A percentile compares a stretch with the other conserved stretches of the same genome.
phyloP scores from a whole-genome alignment of 1,140 invertebrate species.

The Trypoxylus dichotomus region DNA sequence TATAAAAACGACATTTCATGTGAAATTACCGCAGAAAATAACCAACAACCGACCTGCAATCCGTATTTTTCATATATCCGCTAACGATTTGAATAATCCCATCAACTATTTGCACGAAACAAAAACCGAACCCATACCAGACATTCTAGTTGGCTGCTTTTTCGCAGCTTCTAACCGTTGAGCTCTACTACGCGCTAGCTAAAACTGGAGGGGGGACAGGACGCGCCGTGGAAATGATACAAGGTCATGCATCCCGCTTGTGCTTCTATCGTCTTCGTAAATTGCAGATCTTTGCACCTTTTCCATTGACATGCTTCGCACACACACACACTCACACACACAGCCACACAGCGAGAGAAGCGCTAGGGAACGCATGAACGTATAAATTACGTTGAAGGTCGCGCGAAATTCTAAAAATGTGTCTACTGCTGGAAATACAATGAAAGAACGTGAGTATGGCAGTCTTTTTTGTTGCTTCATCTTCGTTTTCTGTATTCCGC shows the following conservation, averaged over 20 bases:
- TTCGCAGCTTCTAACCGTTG: background rate
- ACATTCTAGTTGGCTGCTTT: background rate
- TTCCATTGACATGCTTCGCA: background rate
- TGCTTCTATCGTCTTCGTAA: background rate
- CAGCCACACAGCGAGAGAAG: background rate
- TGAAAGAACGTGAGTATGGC: background rate
- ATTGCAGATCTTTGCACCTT: background rate
- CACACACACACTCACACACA: background rate
- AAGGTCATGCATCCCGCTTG: constrained; percentile 16
- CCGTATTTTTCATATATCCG: too few species aligned
- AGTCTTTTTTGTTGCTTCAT: background rate
- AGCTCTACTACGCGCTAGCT: background rate
- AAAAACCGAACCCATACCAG: background rate
- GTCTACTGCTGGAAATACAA: background rate
- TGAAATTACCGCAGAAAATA: too few species aligned
- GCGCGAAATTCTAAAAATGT: background rate
- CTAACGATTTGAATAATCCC: background rate
- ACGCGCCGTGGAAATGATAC: constrained; percentile 3
- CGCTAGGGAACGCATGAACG: background rate
- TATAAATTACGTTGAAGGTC: background rate
- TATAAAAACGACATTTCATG: too few species aligned
- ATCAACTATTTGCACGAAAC: background rate
- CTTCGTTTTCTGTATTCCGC: background rate
- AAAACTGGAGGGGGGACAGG: background rate
- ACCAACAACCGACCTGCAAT: too few species aligned